Evolutionary conservation across 2,797 vertebrate species (phyloP).

Genomic region (Sylvilagus floridanus): DNA sequence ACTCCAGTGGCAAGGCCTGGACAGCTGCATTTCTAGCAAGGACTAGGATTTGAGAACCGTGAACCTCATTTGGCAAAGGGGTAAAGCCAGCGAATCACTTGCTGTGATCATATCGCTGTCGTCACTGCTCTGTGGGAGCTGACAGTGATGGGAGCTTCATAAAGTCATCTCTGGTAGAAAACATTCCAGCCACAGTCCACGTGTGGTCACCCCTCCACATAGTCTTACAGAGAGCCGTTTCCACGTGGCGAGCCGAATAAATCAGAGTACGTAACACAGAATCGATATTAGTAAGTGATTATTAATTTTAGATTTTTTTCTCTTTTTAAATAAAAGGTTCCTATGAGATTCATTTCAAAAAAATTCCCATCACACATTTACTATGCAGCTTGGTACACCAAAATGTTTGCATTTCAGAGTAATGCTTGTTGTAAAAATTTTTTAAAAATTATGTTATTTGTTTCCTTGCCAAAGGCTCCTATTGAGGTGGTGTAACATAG

Average conservation of each 20-base stretch:
- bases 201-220: rapidly evolving
- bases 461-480: background rate
- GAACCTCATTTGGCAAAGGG: background rate
- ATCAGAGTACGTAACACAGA: background rate
- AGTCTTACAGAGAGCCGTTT: background rate
- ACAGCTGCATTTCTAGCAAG: background rate
- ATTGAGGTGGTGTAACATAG: background rate
- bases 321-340: constrained; percentile 10
- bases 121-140: background rate
- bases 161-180: background rate
- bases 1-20: background rate
- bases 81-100: background rate
- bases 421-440: background rate
- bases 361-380: background rate
- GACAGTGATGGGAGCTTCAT: background rate
- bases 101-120: rapidly evolving
- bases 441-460: background rate
- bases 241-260: background rate
- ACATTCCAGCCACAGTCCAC: background rate
- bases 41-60: background rate
- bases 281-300: background rate
- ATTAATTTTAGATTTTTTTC: constrained; percentile 6
- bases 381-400: background rate
- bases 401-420: constrained; percentile 35
- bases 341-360: constrained; percentile 36